Evolutionary conservation across 2,113 vertebrate genomes (phyloP), one percentile per base, ranked within the genome.

Genomic region (Dipodomys merriami): DNA sequence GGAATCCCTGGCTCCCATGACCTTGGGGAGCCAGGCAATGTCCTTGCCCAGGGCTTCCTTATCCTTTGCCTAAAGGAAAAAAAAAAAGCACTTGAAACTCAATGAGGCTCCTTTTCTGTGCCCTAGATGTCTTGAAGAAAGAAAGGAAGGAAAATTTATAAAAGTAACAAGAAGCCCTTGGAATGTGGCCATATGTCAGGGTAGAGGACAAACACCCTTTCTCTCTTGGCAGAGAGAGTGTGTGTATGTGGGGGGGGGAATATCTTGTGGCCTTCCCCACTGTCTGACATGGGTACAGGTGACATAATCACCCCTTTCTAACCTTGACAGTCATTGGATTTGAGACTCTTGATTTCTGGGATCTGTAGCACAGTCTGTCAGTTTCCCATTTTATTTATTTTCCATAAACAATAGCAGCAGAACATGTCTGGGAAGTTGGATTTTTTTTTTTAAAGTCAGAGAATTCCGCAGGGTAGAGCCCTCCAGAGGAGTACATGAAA

Each of bases 121-220:
- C 35, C 79, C 91, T 83, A 93, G 83, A 93, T 97, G 95, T 95
- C 96, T 97, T 86, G 77, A 97, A 68, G 65, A 7, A 19, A 39
- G 83, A 77, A 49, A 64, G 73, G 35, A 67, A 74, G n/a, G 53
- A 30, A 94, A 95, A 93, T 76, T 94, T 97, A 95, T 94, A 94
- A 96, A 88, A 96, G 88, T 95, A 90, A 94, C 94, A 97, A 97
- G 88, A 49, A 88, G 92, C 90, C 33, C 91, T 97, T 97, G 97
- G 96, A 97, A 95, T 96, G 1, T 69, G 89, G 90, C 91, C 97
- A 92, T 1, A 4, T 69, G 92, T 91, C 74, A 93, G 65, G 67
- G 19, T 33, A 46, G 84, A 96, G 18, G 30, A 94, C 82, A 95
- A 95, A 95, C 84, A 67, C 67, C 77, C 94, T 16, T 76, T 53